A percentile compares a stretch with the other conserved stretches of the same genome.
These are phyloP conservation scores for Chinchilla lanigera DNA, from an alignment of 2,113 vertebrate genomes.

Conservation along the genomic window DNA sequence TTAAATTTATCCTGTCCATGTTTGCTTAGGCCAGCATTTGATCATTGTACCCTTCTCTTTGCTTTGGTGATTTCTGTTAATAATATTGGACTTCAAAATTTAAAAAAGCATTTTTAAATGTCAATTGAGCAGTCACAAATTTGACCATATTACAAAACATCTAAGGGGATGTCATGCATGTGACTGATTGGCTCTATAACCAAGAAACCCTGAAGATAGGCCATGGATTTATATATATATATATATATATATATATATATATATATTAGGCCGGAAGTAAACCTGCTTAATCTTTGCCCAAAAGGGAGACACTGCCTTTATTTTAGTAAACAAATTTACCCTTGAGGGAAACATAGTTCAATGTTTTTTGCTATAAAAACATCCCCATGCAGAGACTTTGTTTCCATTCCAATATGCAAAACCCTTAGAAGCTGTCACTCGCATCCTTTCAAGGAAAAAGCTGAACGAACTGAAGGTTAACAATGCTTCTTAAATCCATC, in stretches of 20 bases:
- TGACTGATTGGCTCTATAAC: no score
- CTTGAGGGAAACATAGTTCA: neutral
- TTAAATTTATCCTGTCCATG: neutral
- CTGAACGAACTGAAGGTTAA: neutral
- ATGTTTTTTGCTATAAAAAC: neutral
- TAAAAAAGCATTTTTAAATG: neutral
- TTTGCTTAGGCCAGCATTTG: neutral
- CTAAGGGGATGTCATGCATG: neutral
- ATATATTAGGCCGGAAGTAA: neutral
- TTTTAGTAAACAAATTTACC: neutral
- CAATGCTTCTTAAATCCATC: neutral
- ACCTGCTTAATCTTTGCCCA: neutral
- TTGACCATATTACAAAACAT: no score
- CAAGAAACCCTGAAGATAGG: neutral
- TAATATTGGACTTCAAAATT: neutral
- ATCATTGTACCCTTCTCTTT: neutral
- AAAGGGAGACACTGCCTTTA: neutral
- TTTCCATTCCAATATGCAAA: neutral
- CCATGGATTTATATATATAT: no score
- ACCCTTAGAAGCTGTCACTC: neutral
- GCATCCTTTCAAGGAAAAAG: neutral
- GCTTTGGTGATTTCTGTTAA: neutral
- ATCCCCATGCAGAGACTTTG: neutral
- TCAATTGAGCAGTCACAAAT: neutral
- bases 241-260: no score